These are phyloP conservation scores for Eudorcas thomsonii DNA, from an alignment of 2,113 vertebrate genomes.

Conservation along the genomic window DNA sequence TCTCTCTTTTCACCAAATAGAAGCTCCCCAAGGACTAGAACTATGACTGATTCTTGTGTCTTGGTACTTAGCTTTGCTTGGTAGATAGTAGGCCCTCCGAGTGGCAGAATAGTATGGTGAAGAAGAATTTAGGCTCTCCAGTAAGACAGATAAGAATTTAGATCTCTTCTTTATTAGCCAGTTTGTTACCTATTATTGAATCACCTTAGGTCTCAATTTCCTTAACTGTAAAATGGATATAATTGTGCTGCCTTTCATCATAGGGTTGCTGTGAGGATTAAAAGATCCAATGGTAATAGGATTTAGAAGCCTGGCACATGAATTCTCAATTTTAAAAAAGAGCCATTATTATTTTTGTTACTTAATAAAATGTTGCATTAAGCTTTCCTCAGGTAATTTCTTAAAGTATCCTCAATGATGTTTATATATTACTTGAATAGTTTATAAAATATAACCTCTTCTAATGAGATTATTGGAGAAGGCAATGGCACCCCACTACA, in stretches of 20 bases:
- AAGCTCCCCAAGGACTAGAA: not conserved
- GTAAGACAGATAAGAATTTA: not conserved
- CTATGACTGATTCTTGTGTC: not conserved
- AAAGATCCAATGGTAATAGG: not conserved
- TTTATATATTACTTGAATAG: not conserved
- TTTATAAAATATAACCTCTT: not conserved
- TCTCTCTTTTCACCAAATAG: not conserved
- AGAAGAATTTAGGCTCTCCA: not conserved
- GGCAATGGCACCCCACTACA: too few species aligned
- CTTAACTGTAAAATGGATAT: not conserved
- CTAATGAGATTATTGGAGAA: not conserved
- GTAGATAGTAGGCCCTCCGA: not conserved
- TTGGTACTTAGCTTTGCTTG: not conserved
- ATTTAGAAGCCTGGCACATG: not conserved
- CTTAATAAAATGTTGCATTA: not conserved
- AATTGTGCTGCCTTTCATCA: not conserved
- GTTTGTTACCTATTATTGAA: not conserved
- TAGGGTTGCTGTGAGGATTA: not conserved
- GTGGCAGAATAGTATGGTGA: not conserved
- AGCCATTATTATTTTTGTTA: not conserved
- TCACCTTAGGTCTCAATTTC: not conserved
- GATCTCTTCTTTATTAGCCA: not conserved
- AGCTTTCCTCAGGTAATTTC: not conserved
- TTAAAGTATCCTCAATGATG: not conserved
- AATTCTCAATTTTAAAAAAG: not conserved